Base-by-base conservation (phyloP, 1,140 invertebrate genomes). In the Augochlora pura region DNA sequence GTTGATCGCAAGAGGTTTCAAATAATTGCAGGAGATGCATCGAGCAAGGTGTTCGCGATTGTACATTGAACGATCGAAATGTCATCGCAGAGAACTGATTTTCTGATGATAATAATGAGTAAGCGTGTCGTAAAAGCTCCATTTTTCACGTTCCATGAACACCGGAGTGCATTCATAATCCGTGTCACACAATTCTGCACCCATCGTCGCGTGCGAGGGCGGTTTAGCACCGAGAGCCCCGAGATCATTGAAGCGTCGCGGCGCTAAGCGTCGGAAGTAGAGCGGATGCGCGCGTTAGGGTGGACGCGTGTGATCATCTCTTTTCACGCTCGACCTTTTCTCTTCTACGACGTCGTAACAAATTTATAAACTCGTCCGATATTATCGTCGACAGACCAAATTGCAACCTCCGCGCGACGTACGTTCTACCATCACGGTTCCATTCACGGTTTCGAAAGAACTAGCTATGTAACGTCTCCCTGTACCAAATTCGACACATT, bases 221-320 rank as follows among this genome's bases (percentile, higher is more conserved):
- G 88, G 86, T 80, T 80, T 83, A 88, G 86, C 77, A 77, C 77
- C 86, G 84, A 82, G 81, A 78, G 79, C 75, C 39, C 64, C 69
- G 69, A 74, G 82, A 82, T 90, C 88, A 88, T 67, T 89, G 85
- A 86, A 91, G 92, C 92, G 88, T 91, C 91, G 90, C 88, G 89
- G 87, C 82, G 92, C 90, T 90, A 86, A 92, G 91, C 92, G 90
- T 92, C 92, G 91, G 92, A 93, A 92, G 89, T 91, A 87, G 91
- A 92, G 91, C 91, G 90, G 77, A 89, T 84, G 77, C 83, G 86
- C 83, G 82, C 81, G 81, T 85, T 85, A 88, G 82, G 71, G 82
- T 73, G 72, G 69, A 76, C 69, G 72, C 62, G 59, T 69, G 49
- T 68, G 62, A 64, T 25, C 72, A 39, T 72, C 72, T 78, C 77